Percentiles rank a stretch among this genome's conserved stretches.
These are phyloP conservation scores for Pangasius sanitwongsei DNA, from an alignment of 2,797 vertebrate species.

Conservation along the genomic window DNA sequence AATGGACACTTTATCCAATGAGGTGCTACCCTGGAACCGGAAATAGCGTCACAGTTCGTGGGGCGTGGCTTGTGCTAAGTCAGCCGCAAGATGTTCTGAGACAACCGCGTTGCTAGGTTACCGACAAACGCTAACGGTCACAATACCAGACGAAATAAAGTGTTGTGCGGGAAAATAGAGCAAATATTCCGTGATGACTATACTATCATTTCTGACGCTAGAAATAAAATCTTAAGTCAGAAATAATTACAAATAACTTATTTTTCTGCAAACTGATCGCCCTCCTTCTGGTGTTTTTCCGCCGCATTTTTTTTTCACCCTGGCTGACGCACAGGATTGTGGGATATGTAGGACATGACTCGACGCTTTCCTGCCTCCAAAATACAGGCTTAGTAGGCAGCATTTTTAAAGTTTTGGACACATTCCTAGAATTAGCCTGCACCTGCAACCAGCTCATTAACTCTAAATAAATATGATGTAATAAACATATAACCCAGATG, in stretches of 20 bases:
- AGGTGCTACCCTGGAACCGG: not conserved
- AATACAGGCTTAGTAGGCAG: no score
- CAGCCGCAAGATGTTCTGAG: not conserved
- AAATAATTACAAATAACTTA: not conserved
- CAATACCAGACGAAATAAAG: not conserved
- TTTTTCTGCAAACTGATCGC: not conserved
- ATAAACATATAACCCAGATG: not conserved
- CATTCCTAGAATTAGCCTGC: not conserved
- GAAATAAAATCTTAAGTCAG: not conserved
- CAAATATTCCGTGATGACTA: not conserved
- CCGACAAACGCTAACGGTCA: not conserved
- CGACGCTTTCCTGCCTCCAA: not conserved
- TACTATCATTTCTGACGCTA: not conserved
- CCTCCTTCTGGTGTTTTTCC: slow-evolving; percentile 8
- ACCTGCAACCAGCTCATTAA: not conserved
- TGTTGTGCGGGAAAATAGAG: no score
- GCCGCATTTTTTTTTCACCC: not conserved
- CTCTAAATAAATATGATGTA: not conserved
- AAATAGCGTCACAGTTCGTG: not conserved
- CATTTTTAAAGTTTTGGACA: no score
- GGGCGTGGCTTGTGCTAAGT: not conserved
- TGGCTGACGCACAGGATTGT: not conserved
- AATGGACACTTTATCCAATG: not conserved
- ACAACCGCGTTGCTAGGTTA: slow-evolving; percentile 12
- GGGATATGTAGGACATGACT: slow-evolving; percentile 3